Evolutionary conservation across 2,888 invertebrate species (phyloP).

Genomic region (Nymphalis urticae): DNA sequence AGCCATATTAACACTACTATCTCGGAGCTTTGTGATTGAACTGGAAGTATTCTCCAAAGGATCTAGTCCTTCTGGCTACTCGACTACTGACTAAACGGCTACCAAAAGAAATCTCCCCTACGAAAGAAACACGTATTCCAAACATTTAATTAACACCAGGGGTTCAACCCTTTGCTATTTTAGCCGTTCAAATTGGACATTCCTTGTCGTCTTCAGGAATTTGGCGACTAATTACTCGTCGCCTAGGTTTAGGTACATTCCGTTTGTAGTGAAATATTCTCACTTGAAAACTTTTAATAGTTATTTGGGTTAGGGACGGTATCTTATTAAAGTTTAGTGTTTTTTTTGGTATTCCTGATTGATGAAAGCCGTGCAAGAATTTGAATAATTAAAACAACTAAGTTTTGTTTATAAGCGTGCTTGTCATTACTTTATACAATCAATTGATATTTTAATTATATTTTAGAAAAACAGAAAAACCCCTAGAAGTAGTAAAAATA

Average conservation of each 20-base stretch:
- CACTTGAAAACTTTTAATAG: slow-evolving; percentile 11
- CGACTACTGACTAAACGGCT: not conserved
- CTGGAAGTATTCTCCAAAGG: no score
- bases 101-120: slow-evolving; percentile 23
- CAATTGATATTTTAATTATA: no score
- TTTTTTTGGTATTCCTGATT: not conserved
- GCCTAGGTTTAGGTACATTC: slow-evolving; percentile 30
- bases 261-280: slow-evolving; percentile 20
- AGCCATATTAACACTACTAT: no score
- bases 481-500: no score
- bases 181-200: slow-evolving; percentile 34
- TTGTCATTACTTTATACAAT: no score
- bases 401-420: no score
- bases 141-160: slow-evolving; percentile 61
- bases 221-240: slow-evolving; percentile 33
- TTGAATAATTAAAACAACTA: no score
- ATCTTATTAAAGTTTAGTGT: slow-evolving; percentile 4
- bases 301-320: not conserved
- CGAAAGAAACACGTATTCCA: slow-evolving; percentile 52
- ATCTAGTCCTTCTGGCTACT: not conserved
- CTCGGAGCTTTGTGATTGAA: no score
- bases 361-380: no score
- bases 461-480: no score
- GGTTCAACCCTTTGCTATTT: slow-evolving; percentile 33
- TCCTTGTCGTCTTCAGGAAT: slow-evolving; percentile 36